Base-by-base conservation (phyloP, 2,113 vertebrate species). In the Calidris pygmaea region DNA sequence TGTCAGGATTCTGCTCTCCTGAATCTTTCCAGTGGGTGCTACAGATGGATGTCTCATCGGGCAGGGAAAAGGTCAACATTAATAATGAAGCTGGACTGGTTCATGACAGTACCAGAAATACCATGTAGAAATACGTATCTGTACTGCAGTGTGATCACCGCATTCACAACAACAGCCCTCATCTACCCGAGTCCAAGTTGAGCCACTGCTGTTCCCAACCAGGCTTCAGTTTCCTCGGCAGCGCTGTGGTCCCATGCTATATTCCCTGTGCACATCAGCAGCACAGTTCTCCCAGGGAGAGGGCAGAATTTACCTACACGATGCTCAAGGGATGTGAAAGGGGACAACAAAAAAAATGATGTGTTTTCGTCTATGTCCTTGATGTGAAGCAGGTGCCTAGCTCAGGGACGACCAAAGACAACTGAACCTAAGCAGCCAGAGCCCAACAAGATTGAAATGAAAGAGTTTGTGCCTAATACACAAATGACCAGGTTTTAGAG, bases 291-390 rank as follows among this genome's bases (percentile, higher is more conserved):
- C 32, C 47, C 53, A 68, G 11, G 15, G 27, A 72, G 15, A 47
- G 8, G 9, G 29, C 1, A 27, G 18, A 62, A 58, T 12, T 39
- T 29, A 17, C 47, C 75, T 27, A 14, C 50, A 34, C 34, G 30
- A 29, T 0, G 9, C 0, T 0, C 45, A 34, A 6, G 26, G n/a
- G n/a, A 37, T 16, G 23, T 8, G 29, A 78, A 62, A 53, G 24
- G 6, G 16, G 2, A 82, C 30, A 85, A 86, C 9, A 37, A 62
- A 41, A 58, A 26, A 21, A 20, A 14, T 1, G 7, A 35, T 1
- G 3, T 1, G 0, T n/a, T 73, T 45, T 45, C 13, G 23, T 27
- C 16, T 27, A 7, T 3, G 0, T n/a, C 74, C 35, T 37, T 41
- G 58, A 66, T 26, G 34, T 17, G 41, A 67, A 84, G 70, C 83